Conservation (phyloP, 2,113 vertebrate species). For the Eublepharis macularius region DNA sequence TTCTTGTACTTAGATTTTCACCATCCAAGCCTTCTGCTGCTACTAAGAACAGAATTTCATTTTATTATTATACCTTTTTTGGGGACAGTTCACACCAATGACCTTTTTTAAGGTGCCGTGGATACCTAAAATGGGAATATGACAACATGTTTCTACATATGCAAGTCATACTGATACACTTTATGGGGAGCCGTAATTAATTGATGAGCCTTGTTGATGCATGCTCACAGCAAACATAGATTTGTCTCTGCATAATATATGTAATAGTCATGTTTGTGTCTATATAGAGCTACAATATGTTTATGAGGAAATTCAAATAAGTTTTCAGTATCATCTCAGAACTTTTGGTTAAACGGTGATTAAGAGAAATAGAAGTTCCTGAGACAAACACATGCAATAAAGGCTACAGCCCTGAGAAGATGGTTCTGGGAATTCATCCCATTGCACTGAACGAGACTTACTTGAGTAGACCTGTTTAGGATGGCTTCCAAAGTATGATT, state of each 20-base stretch:
- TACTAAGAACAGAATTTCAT: conserved; percentile 21
- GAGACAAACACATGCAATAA: not conserved
- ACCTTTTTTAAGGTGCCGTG: not conserved
- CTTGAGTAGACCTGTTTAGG: no score
- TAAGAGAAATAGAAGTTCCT: not conserved
- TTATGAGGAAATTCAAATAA: not conserved
- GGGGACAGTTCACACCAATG: not conserved
- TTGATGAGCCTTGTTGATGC: not conserved
- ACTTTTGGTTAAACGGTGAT: not conserved
- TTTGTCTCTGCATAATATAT: not conserved
- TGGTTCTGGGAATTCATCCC: no score
- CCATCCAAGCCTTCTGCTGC: not conserved
- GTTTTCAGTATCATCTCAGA: not conserved
- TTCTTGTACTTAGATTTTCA: conserved; percentile 18
- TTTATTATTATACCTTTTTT: conserved; percentile 2
- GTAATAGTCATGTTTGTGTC: not conserved
- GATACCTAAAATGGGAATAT: not conserved
- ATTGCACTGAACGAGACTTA: no score
- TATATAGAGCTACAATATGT: not conserved
- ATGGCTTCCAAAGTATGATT: no score
- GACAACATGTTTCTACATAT: not conserved
- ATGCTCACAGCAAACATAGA: not conserved
- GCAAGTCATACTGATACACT: no score
- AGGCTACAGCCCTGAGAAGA: not conserved
- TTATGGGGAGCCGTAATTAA: not conserved